Conservation (phyloP, 2,113 vertebrate species). For the Crotalus viridis region DNA sequence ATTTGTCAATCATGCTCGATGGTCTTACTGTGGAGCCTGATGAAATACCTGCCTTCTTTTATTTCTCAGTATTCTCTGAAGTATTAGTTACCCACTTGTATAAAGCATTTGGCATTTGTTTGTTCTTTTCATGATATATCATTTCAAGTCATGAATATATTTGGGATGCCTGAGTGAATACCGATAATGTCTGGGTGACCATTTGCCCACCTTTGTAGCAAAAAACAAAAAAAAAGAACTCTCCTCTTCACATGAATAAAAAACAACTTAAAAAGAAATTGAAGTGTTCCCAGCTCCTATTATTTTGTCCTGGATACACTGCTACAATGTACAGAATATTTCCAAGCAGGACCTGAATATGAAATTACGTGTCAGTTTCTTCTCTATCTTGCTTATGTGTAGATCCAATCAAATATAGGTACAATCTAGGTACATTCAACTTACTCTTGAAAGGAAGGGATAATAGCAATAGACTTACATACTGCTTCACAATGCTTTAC, state of each 20-base stretch:
- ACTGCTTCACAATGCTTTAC: no score
- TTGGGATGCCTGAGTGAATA: constrained; percentile 59
- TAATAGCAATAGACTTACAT: no score
- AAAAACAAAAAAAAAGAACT: constrained; percentile 37
- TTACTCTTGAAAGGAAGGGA: not conserved
- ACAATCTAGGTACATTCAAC: not conserved
- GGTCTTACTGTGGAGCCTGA: constrained; percentile 45
- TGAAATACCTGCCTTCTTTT: constrained; percentile 58
- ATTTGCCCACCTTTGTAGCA: constrained; percentile 46
- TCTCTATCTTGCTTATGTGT: not conserved
- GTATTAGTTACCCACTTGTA: constrained; percentile 59
- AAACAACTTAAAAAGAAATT: constrained; percentile 19
- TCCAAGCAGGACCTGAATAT: not conserved
- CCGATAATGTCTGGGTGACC: constrained; percentile 45
- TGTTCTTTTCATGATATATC: constrained; percentile 59
- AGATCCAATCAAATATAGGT: not conserved
- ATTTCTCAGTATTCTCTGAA: constrained; percentile 61
- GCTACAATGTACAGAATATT: constrained; percentile 1
- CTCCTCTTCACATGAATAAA: constrained; percentile 41
- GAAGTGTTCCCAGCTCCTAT: constrained; percentile 30
- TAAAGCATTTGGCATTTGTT: constrained; percentile 49
- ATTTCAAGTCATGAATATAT: constrained; percentile 66
- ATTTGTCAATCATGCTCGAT: constrained; percentile 47
- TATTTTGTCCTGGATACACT: constrained; percentile 11
- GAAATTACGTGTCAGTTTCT: not conserved